Percentiles rank a stretch among this genome's conserved stretches.
phyloP scores from a whole-genome alignment of 2,888 invertebrate species.

The Cabera pusaria region DNA sequence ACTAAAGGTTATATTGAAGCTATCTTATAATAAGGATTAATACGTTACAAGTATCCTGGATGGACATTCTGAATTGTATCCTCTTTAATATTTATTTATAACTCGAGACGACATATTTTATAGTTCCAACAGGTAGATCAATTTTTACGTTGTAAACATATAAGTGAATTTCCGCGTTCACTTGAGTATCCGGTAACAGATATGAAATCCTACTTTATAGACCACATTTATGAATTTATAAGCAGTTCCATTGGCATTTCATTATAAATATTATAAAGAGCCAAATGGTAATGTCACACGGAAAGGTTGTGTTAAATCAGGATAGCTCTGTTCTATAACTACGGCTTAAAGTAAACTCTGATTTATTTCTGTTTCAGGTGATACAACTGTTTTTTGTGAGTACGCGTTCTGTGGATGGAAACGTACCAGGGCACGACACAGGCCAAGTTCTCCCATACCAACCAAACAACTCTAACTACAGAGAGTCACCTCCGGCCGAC shows the following conservation, averaged over 20 bases:
- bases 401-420: slow-evolving; percentile 48
- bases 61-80: slow-evolving; percentile 29
- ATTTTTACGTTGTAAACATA: slow-evolving; percentile 43
- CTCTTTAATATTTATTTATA: slow-evolving; percentile 31
- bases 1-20: slow-evolving; percentile 20
- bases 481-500: slow-evolving; percentile 39
- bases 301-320: too few species aligned
- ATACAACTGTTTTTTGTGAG: slow-evolving; percentile 54
- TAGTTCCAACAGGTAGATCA: slow-evolving; percentile 45
- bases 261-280: too few species aligned
- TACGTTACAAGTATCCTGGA: slow-evolving; percentile 21
- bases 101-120: slow-evolving; percentile 42
- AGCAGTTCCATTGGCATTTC: slow-evolving; percentile 12
- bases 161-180: slow-evolving; percentile 36
- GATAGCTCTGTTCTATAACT: too few species aligned
- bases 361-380: slow-evolving; percentile 58
- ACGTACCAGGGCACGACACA: slow-evolving; percentile 35
- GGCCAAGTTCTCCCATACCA: slow-evolving; percentile 36
- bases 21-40: slow-evolving; percentile 18
- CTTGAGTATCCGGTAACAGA: slow-evolving; percentile 28
- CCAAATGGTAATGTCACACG: too few species aligned
- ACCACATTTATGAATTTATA: slow-evolving; percentile 12
- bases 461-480: slow-evolving; percentile 44
- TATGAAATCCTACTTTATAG: slow-evolving; percentile 16
- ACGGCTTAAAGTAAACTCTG: too few species aligned